A percentile compares a stretch with the other conserved stretches of the same genome.
These are phyloP conservation scores for Mellilla xanthometata DNA, from an alignment of 2,888 invertebrate species.

Conservation along the genomic window DNA sequence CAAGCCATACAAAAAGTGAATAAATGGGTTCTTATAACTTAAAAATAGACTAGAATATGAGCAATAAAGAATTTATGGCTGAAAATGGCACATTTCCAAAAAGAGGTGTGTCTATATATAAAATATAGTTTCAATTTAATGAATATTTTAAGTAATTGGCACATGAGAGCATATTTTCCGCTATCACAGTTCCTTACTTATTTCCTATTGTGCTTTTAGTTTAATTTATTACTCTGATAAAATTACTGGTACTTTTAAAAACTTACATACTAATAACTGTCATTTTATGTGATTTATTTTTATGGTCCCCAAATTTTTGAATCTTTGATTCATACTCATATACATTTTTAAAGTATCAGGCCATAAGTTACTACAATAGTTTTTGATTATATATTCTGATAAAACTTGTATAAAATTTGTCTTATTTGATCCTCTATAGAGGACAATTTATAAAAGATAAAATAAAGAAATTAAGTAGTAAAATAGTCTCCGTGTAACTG, in stretches of 20 bases:
- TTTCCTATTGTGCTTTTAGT: conserved; percentile 60
- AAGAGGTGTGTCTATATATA: conserved; percentile 7
- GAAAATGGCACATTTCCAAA: conserved; percentile 63
- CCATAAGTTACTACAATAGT: conserved; percentile 14
- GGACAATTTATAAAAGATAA: conserved; percentile 28
- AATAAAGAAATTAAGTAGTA: conserved; percentile 54
- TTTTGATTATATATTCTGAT: conserved; percentile 19
- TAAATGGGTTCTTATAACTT: conserved; percentile 36
- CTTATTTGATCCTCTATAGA: conserved; percentile 42
- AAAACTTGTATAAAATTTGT: conserved; percentile 37
- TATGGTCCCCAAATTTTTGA: conserved; percentile 51
- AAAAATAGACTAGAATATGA: conserved; percentile 80
- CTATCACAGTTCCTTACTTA: conserved; percentile 66
- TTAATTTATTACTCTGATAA: conserved; percentile 41
- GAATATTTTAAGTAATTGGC: conserved; percentile 48
- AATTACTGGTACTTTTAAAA: conserved; percentile 34
- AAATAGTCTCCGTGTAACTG: conserved; percentile 74
- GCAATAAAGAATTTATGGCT: conserved; percentile 77
- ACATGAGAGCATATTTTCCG: conserved; percentile 57
- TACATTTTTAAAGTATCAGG: conserved; percentile 31
- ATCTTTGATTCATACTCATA: conserved; percentile 50
- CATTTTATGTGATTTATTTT: conserved; percentile 25
- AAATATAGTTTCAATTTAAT: conserved; percentile 25
- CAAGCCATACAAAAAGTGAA: conserved; percentile 12
- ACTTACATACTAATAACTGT: conserved; percentile 27